These are phyloP conservation scores for Grammomys dolichurus DNA, from an alignment of 2,113 vertebrate species.

Conservation along the genomic window DNA sequence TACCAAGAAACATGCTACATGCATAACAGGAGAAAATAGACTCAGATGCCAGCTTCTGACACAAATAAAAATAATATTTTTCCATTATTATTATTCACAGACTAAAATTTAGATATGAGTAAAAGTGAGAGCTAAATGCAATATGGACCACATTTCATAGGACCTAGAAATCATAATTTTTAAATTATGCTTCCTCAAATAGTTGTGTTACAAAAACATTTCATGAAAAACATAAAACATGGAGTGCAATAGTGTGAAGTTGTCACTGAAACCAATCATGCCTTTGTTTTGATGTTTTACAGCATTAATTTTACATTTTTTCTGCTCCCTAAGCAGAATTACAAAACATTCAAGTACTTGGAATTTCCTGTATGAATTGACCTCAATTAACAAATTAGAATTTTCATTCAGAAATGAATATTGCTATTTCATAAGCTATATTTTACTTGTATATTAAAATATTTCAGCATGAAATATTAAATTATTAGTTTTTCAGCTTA, in stretches of 20 bases:
- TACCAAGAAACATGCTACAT: neutral
- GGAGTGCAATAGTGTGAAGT: neutral
- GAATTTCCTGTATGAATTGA: neutral
- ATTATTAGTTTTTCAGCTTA: neutral
- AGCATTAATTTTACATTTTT: neutral
- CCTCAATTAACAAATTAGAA: neutral
- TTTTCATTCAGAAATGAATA: neutral
- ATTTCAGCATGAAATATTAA: neutral
- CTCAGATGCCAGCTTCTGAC: neutral
- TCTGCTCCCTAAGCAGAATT: neutral
- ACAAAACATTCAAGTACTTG: neutral
- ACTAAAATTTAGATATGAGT: conserved; percentile 47
- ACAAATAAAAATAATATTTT: conserved; percentile 51
- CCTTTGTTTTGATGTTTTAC: neutral
- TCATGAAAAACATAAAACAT: neutral
- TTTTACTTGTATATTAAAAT: neutral
- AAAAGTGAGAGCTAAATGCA: conserved; percentile 34
- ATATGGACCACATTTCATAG: neutral
- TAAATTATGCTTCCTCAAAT: neutral
- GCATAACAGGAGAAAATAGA: neutral
- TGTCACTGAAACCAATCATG: neutral
- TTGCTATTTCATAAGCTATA: neutral
- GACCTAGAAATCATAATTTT: conserved; percentile 35
- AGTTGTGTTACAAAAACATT: neutral
- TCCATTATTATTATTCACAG: conserved; percentile 21